phyloP scores from a whole-genome alignment of 1,140 invertebrate genomes.

The Bilobella aurantiaca region DNA sequence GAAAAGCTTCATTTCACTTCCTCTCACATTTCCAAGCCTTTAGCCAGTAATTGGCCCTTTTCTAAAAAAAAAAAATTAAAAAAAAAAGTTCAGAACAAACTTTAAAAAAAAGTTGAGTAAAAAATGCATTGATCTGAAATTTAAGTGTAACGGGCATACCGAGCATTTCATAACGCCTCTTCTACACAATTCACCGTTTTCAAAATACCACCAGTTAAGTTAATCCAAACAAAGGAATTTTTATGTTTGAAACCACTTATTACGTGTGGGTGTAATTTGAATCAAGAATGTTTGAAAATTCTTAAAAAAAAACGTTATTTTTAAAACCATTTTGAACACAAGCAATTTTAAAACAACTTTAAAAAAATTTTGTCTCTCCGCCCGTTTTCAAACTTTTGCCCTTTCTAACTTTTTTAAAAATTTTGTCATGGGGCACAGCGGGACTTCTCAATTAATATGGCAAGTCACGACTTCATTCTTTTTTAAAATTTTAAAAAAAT shows the following conservation, averaged over 20 bases:
- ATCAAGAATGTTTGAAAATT: too few relatives aligned
- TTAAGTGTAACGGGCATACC: too few relatives aligned
- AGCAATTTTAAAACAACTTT: too few relatives aligned
- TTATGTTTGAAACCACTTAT: too few relatives aligned
- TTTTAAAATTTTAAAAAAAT: neutral
- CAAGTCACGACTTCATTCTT: slow-evolving; percentile 5
- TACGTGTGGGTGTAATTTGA: too few relatives aligned
- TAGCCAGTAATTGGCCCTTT: neutral
- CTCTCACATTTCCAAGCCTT: neutral
- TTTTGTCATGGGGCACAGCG: too few relatives aligned
- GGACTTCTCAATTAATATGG: too few relatives aligned
- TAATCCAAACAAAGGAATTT: too few relatives aligned
- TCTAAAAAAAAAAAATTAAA: slow-evolving; percentile 12
- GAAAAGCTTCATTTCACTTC: neutral
- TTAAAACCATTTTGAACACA: slow-evolving; percentile 9
- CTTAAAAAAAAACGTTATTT: too few relatives aligned
- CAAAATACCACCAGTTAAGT: too few relatives aligned
- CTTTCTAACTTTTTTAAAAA: neutral
- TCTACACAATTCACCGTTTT: too few relatives aligned
- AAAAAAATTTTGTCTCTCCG: neutral
- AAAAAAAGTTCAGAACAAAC: slow-evolving; percentile 9
- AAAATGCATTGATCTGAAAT: neutral
- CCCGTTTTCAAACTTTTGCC: neutral
- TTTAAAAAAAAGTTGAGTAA: neutral
- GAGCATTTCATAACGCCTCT: too few relatives aligned